Percentiles rank a stretch among this genome's conserved stretches.
phyloP scores from a whole-genome alignment of 2,797 vertebrate genomes.

The Chrysocyon brachyurus region DNA sequence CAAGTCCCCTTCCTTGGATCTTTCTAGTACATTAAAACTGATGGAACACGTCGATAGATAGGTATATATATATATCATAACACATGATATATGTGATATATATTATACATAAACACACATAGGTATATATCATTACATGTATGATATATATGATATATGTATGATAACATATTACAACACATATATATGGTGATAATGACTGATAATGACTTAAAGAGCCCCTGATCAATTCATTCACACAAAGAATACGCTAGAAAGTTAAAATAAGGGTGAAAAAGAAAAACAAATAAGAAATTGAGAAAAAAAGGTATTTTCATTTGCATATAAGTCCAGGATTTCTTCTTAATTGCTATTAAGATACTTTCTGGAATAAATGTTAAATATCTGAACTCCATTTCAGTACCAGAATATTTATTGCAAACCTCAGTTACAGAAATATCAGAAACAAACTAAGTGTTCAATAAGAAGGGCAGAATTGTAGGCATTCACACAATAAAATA shows the following conservation, averaged over 20 bases:
- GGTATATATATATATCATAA: background rate
- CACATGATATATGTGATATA: no score
- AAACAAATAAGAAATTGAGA: constrained; percentile 9
- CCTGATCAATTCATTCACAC: background rate
- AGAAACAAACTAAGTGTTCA: background rate
- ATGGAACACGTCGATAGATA: background rate
- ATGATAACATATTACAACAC: no score
- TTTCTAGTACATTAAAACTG: background rate
- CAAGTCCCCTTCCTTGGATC: background rate
- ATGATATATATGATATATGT: no score
- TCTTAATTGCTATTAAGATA: constrained; percentile 48
- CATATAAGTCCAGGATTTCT: background rate
- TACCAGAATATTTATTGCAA: background rate
- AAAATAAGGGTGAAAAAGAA: constrained; percentile 29
- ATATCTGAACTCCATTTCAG: constrained; percentile 45
- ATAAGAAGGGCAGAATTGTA: background rate
- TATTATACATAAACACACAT: no score
- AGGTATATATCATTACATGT: no score
- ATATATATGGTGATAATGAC: background rate
- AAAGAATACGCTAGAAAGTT: background rate
- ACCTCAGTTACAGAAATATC: background rate
- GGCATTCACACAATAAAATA: background rate
- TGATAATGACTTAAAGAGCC: background rate
- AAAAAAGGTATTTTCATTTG: background rate
- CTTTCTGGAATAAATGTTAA: constrained; percentile 58